These are phyloP conservation scores for Caenorhabditis inopinata DNA, from an alignment of 1,140 invertebrate species.

Conservation along the genomic window DNA sequence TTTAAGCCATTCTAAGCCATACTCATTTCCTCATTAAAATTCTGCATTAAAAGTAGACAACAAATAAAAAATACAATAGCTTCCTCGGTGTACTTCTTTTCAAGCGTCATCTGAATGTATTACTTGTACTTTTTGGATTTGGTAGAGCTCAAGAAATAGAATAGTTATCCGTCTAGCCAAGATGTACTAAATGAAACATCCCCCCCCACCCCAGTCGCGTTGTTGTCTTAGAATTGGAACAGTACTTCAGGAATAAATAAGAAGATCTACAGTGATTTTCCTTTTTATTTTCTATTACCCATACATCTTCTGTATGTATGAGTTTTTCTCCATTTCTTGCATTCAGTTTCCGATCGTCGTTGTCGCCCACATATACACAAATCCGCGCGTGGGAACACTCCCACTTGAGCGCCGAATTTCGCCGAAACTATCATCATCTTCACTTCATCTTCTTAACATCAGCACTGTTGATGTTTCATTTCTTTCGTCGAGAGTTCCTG, in stretches of 20 bases:
- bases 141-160: background rate
- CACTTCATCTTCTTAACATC: background rate
- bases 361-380: background rate
- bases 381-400: conserved; percentile 23
- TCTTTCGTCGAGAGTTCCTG: background rate
- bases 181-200: background rate
- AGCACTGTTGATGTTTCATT: conserved; percentile 17
- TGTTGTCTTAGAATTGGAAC: background rate
- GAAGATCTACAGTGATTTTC: background rate
- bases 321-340: conserved; percentile 6
- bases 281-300: background rate
- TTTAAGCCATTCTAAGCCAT: no score
- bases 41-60: no score
- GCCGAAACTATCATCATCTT: conserved; percentile 31
- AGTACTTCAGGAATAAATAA: background rate
- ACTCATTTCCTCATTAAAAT: no score
- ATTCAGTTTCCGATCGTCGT: conserved; percentile 23
- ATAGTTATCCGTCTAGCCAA: background rate
- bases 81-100: no score
- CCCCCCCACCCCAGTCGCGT: background rate
- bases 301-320: background rate
- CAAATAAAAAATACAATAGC: no score
- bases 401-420: conserved; percentile 27
- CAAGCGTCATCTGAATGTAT: no score
- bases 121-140: no score